These are phyloP conservation scores for Coenobita brevimanus DNA, from an alignment of 1,140 invertebrate genomes.

Conservation along the genomic window DNA sequence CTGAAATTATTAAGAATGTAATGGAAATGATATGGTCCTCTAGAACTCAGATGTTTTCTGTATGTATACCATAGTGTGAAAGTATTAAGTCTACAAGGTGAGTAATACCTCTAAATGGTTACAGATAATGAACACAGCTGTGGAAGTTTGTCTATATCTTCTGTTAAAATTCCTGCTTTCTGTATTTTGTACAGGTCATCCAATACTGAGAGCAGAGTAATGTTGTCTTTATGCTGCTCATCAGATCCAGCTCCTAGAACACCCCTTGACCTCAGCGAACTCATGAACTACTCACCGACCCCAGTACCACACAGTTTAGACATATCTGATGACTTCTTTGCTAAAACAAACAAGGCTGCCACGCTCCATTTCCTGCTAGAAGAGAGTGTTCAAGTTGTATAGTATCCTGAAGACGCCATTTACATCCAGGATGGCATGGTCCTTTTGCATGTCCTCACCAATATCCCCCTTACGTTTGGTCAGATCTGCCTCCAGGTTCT, in stretches of 20 bases:
- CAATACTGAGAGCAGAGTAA: slow-evolving; percentile 18
- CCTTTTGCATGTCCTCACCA: background rate
- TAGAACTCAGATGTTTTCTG: too few species aligned
- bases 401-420: background rate
- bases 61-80: too few species aligned
- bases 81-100: too few species aligned
- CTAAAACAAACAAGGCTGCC: slow-evolving; percentile 21
- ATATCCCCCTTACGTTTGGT: slow-evolving; percentile 5
- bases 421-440: slow-evolving; percentile 22
- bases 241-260: slow-evolving; percentile 6
- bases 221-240: background rate
- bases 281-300: background rate
- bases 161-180: too few species aligned
- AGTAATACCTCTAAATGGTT: too few species aligned
- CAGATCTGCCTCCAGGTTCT: slow-evolving; percentile 11
- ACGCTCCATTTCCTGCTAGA: slow-evolving; percentile 12
- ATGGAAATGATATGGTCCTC: too few species aligned
- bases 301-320: slow-evolving; percentile 27
- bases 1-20: too few species aligned
- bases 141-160: too few species aligned
- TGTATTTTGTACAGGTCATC: slow-evolving; percentile 16
- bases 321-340: slow-evolving; percentile 14
- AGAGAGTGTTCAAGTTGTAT: background rate
- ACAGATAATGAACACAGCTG: too few species aligned
- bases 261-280: background rate